Evolutionary conservation across 1,140 invertebrate species (phyloP), one percentile per base, ranked within the genome.

Genomic region (Drosophila sproati): DNA sequence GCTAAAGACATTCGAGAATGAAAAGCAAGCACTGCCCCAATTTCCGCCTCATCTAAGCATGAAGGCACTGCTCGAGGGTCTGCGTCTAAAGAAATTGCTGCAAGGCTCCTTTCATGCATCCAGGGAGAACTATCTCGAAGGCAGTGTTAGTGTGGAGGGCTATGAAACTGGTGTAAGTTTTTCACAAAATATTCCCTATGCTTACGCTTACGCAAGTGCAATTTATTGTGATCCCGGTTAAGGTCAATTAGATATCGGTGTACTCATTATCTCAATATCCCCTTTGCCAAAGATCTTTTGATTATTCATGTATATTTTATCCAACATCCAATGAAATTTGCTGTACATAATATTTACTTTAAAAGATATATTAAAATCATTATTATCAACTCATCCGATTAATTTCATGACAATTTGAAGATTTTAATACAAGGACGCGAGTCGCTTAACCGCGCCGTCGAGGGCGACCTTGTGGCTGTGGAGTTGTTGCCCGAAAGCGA

Each of bases 71-170:
- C 96, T 98, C 66, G 93, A 94, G 7, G 97, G 97, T 1, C 95
- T 99, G 41, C 96, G 96, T 91, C 94, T 93, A 78, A 97, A 97
- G 10, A 95, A 95, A 83, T 93, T 97, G 34, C 83, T 96, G 31
- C 98, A 99, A 93, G 98, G 98, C 8, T 95, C 95, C 2, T 98
- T 98, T 93, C 94, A 95, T 63, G 96, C 96, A 3, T 97, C 96
- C 2, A 94, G 96, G 70, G 97, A 98, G 83, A 99, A 99, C 93
- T 99, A 97, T 91, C 93, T 99, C 2, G 98, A 99, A 94, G 98
- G 97, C n/a, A 96, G 94, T 81, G 97, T 98, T 6, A 96, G 95
- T 92, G 95, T 98, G 1, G 96, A 96, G 86, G 94, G 94, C 12
- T 95, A 94, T 85, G 96, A 97, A 50, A 96, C 97, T 92, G 94